phyloP scores from a whole-genome alignment of 2,797 vertebrate genomes.

The Erethizon dorsatum region DNA sequence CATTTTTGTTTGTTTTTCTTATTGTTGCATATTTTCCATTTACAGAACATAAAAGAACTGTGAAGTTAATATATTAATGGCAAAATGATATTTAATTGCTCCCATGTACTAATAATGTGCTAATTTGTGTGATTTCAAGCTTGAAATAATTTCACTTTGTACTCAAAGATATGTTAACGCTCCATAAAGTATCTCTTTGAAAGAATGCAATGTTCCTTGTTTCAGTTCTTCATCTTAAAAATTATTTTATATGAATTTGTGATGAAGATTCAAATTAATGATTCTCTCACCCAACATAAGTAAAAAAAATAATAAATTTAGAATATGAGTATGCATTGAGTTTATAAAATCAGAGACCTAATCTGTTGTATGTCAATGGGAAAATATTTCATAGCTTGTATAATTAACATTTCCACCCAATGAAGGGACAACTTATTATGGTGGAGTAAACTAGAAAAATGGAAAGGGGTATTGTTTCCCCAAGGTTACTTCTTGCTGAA shows the following conservation, averaged over 20 bases:
- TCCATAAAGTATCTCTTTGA: slow-evolving; percentile 32
- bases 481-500: neutral
- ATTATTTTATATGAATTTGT: neutral
- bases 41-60: neutral
- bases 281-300: neutral
- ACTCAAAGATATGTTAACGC: neutral
- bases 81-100: slow-evolving; percentile 1
- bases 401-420: neutral
- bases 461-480: neutral
- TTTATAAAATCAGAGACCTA: neutral
- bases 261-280: slow-evolving; percentile 37
- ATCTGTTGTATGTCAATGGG: neutral
- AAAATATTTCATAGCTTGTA: neutral
- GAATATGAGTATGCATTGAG: neutral
- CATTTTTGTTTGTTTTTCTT: neutral
- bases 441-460: neutral
- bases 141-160: slow-evolving; percentile 31
- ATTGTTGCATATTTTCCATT: slow-evolving; percentile 10
- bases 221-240: slow-evolving; percentile 53
- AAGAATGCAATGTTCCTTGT: slow-evolving; percentile 20
- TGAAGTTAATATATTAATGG: neutral
- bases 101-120: neutral
- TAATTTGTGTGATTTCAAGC: slow-evolving; percentile 13
- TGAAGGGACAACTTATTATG: neutral
- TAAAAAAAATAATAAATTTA: slow-evolving; percentile 31